Evolutionary conservation across 2,888 invertebrate species (phyloP).

Genomic region (Archips xylosteana): DNA sequence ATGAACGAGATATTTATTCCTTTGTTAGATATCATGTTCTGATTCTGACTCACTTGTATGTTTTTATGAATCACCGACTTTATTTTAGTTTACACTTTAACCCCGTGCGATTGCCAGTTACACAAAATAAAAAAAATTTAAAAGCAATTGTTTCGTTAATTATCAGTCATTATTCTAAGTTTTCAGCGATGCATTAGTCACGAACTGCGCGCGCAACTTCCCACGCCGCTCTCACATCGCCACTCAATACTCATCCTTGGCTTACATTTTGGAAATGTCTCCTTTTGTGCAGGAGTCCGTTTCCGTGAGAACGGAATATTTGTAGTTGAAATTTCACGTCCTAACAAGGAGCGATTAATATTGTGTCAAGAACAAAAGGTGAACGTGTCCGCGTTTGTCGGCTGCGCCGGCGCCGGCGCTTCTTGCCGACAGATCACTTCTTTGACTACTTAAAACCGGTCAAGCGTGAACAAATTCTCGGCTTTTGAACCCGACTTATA

Average conservation of each 20-base stretch:
- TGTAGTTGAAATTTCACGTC: conserved; percentile 61
- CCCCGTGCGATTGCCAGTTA: conserved; percentile 27
- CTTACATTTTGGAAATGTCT: conserved; percentile 80
- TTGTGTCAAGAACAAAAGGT: conserved; percentile 53
- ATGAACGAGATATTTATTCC: not conserved
- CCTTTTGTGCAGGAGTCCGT: conserved; percentile 77
- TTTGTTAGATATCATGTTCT: not conserved
- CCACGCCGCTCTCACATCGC: conserved; percentile 70
- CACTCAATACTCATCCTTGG: conserved; percentile 78
- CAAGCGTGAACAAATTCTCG: conserved; percentile 27
- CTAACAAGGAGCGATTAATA: conserved; percentile 60
- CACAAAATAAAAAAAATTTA: conserved; percentile 40
- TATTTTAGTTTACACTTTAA: conserved; percentile 33
- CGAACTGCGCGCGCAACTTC: conserved; percentile 61
- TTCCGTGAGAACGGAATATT: conserved; percentile 79
- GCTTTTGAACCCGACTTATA: conserved; percentile 29
- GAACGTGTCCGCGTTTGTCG: conserved; percentile 32
- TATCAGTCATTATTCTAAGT: conserved; percentile 39
- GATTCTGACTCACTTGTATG: not conserved
- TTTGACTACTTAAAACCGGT: conserved; percentile 32
- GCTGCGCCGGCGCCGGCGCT: conserved; percentile 32
- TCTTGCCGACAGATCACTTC: conserved; percentile 26
- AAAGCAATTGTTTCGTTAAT: conserved; percentile 41
- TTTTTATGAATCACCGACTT: conserved; percentile 12
- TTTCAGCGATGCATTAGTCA: conserved; percentile 42